Conservation (phyloP, 1,140 invertebrate genomes). For the Hirudo medicinalis region DNA sequence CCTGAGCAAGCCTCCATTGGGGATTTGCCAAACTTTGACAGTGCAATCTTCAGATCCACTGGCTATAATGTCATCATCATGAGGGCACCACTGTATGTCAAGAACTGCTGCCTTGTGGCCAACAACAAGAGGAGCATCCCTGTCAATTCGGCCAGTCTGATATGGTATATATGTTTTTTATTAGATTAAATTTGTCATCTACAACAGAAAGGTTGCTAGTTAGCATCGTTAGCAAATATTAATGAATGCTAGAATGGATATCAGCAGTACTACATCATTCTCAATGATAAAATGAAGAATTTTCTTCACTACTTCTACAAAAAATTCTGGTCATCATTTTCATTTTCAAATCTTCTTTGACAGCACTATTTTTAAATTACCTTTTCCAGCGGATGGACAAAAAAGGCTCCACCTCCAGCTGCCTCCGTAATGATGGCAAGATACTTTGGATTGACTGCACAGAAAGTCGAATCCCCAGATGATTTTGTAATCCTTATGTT, state of each 20-base stretch:
- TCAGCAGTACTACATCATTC: too few relatives aligned
- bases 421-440: conserved; percentile 96
- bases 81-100: conserved; percentile 96
- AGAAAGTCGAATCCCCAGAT: conserved; percentile 96
- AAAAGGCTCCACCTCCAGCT: conserved; percentile 93
- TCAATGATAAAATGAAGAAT: too few relatives aligned
- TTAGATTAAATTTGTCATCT: too few relatives aligned
- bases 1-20: conserved; percentile 67
- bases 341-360: too few relatives aligned
- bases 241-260: too few relatives aligned
- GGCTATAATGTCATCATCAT: conserved; percentile 96
- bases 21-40: conserved; percentile 95
- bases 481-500: conserved; percentile 95
- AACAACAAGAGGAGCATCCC: conserved; percentile 86
- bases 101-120: conserved; percentile 95
- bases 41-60: conserved; percentile 95
- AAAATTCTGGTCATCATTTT: too few relatives aligned
- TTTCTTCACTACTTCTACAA: too few relatives aligned
- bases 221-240: too few relatives aligned
- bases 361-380: conserved; percentile 45
- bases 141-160: conserved; percentile 80
- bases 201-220: too few relatives aligned
- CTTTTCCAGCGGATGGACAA: conserved; percentile 90
- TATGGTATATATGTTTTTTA: conserved; percentile 26
- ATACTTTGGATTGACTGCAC: conserved; percentile 97